A percentile compares a stretch with the other conserved stretches of the same genome.
phyloP scores from a whole-genome alignment of 2,888 invertebrate species.

The Chesias legatella region DNA sequence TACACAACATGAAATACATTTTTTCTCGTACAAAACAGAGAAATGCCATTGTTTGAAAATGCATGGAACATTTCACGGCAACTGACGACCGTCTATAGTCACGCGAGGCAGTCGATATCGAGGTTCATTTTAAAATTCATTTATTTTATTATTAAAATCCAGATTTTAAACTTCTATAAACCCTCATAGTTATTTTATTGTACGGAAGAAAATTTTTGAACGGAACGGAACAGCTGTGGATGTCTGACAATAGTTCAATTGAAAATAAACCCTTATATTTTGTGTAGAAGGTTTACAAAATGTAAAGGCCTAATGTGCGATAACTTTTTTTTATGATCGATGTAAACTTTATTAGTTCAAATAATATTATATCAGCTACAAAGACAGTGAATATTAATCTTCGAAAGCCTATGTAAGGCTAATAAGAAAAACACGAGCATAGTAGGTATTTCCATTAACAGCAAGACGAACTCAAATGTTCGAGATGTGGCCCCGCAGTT shows the following conservation, averaged over 20 bases:
- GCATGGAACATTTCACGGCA: conserved; percentile 29
- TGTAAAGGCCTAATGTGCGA: no score
- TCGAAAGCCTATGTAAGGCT: conserved; percentile 1
- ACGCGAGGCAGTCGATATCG: conserved; percentile 29
- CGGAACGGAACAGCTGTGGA: no score
- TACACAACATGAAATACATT: conserved; percentile 20
- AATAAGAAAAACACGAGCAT: conserved; percentile 7
- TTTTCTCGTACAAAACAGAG: conserved; percentile 20
- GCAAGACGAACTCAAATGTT: conserved; percentile 18
- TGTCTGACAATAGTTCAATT: no score
- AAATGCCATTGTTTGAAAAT: conserved; percentile 29
- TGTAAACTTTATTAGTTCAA: no score
- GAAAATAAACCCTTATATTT: no score
- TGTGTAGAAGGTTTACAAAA: no score
- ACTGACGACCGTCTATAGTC: conserved; percentile 29
- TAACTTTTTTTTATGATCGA: no score
- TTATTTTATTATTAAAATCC: no score
- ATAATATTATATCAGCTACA: no score
- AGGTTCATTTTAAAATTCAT: background rate
- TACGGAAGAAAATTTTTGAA: no score
- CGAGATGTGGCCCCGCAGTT: conserved; percentile 28
- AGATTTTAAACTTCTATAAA: no score
- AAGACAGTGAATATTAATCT: conserved; percentile 2
- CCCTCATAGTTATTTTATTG: no score
- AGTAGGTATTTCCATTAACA: conserved; percentile 8